These are phyloP conservation scores for Microplitis manilae DNA, from an alignment of 2,888 invertebrate genomes.

Conservation along the genomic window DNA sequence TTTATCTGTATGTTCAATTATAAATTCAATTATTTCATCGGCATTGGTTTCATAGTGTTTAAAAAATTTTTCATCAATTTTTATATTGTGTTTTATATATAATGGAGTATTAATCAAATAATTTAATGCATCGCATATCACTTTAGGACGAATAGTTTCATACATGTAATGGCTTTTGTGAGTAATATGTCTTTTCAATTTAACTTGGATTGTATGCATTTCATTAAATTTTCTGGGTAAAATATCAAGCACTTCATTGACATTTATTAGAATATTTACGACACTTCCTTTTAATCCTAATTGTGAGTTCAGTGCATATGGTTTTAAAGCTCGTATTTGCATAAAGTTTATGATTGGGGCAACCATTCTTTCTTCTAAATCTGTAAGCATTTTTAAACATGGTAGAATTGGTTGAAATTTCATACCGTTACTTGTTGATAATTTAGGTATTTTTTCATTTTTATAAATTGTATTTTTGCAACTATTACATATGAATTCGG, in stretches of 20 bases:
- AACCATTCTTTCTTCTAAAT: constrained; percentile 61
- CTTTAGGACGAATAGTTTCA: constrained; percentile 54
- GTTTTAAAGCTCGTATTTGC: constrained; percentile 60
- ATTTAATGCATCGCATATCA: constrained; percentile 30
- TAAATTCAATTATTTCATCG: constrained; percentile 44
- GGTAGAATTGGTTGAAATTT: not conserved
- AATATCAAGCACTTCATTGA: constrained; percentile 44
- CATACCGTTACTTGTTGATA: constrained; percentile 5
- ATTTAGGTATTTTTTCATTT: not conserved
- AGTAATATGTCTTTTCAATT: constrained; percentile 57
- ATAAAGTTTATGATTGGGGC: constrained; percentile 63
- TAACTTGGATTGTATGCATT: constrained; percentile 55
- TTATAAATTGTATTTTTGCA: not conserved
- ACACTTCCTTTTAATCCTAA: constrained; percentile 59
- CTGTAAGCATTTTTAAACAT: not conserved
- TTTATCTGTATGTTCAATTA: constrained; percentile 43
- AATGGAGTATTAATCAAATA: constrained; percentile 50
- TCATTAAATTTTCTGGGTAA: constrained; percentile 50
- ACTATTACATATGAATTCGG: constrained; percentile 3
- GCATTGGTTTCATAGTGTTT: constrained; percentile 43
- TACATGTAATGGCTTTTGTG: constrained; percentile 56
- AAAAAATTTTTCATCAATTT: constrained; percentile 45
- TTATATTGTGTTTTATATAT: constrained; percentile 46
- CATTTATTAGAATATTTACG: constrained; percentile 50
- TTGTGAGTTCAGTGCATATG: constrained; percentile 57